Percentiles rank a stretch among this genome's conserved stretches.
Conservation (phyloP, 2,888 invertebrate species). For the Diaphora mendica region DNA sequence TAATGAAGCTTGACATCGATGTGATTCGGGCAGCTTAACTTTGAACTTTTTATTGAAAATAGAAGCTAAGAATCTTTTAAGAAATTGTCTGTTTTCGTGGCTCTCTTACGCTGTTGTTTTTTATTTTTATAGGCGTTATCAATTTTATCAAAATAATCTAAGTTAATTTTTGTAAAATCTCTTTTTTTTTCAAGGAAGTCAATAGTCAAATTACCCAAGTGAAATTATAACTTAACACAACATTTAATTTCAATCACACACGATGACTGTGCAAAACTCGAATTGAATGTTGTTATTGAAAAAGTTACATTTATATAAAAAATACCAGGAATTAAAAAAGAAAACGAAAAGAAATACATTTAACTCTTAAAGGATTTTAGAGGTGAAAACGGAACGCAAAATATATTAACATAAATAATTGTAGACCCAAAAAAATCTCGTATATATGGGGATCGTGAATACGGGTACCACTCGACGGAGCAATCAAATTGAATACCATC, state of each 20-base stretch:
- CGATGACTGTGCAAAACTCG: too few species aligned
- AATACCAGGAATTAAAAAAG: too few species aligned
- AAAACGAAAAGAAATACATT: neutral
- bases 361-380: neutral
- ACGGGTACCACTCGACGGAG: neutral
- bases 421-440: neutral
- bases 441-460: neutral
- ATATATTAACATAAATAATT: neutral
- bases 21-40: constrained; percentile 11
- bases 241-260: too few species aligned
- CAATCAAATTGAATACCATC: neutral
- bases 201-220: too few species aligned
- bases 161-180: too few species aligned
- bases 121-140: neutral
- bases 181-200: too few species aligned
- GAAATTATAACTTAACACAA: too few species aligned
- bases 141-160: too few species aligned
- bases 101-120: neutral
- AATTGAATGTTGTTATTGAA: too few species aligned
- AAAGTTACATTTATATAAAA: too few species aligned
- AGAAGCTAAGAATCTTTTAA: neutral
- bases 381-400: neutral
- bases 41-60: constrained; percentile 7
- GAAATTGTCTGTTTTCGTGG: neutral
- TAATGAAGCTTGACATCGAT: constrained; percentile 40